Evolutionary conservation across 2,113 vertebrate genomes (phyloP), one percentile per base, ranked within the genome.

Genomic region (Holacanthus passer): DNA sequence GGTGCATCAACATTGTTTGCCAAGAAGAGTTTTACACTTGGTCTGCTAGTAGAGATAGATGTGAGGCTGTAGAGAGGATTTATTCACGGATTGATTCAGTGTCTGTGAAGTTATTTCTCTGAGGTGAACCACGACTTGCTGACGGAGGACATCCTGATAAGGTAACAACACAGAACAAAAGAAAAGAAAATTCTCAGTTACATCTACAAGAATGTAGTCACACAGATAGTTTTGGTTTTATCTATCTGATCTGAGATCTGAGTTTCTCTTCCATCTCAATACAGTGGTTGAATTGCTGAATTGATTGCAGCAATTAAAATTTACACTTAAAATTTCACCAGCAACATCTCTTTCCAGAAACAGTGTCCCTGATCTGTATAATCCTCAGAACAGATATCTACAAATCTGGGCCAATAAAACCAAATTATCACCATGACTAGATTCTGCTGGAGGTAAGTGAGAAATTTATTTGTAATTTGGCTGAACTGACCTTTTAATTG

Each of bases 1-100:
- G 24, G 50, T n/a, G 32, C 32, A 2, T 56, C 48, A 8, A 50
- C 39, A 17, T 14, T 37, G 37, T 62, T 73, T 52, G 41, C 47
- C 79, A 58, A 65, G 55, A 12, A 22, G 55, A 56, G 68, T 84
- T 84, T 77, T 60, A 74, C 77, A 64, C 52, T 67, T 73, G 31
- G 55, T 73, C 32, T 41, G 59, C 45, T 31, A 5, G 48, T 20
- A 16, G 74, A 73, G 70, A 63, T 27, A 66, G 59, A 77, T 65
- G 81, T 11, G 73, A 45, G 22, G 39, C 27, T 32, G 29, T 11
- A 67, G 53, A n/a, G 47, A 72, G 50, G 68, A 70, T 81, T 63
- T 47, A 19, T 53, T 73, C 48, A 22, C 11, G 20, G 11, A 47
- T 43, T 35, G 31, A 47, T 60, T 72, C 72, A 35, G 47, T 63